phyloP scores from a whole-genome alignment of 1,140 invertebrate genomes.

The Pseudomyrmex sp. region DNA sequence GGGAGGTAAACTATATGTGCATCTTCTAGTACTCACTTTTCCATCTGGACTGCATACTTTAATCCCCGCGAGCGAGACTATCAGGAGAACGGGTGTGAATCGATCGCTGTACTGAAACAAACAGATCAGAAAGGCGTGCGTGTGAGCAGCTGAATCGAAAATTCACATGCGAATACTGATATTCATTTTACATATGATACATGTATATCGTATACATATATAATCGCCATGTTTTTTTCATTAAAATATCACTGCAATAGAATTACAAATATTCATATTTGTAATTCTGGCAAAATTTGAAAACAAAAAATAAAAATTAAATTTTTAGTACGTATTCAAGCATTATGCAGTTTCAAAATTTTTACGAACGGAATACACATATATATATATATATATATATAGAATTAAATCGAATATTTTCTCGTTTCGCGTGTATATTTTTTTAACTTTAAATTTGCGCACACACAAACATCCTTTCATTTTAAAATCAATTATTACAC shows the following conservation, averaged over 20 bases:
- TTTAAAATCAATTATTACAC: too few relatives aligned
- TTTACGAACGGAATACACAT: neutral
- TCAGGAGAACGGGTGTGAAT: slow-evolving; percentile 90
- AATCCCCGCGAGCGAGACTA: slow-evolving; percentile 91
- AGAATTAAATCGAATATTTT: too few relatives aligned
- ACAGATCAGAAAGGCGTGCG: slow-evolving; percentile 68
- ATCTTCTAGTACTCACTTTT: slow-evolving; percentile 87
- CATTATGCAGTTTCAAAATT: neutral
- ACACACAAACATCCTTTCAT: too few relatives aligned
- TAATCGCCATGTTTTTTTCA: neutral
- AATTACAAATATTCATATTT: slow-evolving; percentile 4
- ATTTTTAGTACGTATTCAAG: neutral
- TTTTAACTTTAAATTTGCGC: too few relatives aligned
- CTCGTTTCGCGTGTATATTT: too few relatives aligned
- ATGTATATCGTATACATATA: too few relatives aligned
- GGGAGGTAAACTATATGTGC: neutral
- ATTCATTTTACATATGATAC: neutral
- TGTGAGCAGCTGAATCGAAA: slow-evolving; percentile 27
- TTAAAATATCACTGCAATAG: neutral
- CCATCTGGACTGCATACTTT: slow-evolving; percentile 94
- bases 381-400: too few relatives aligned
- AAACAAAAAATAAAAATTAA: too few relatives aligned
- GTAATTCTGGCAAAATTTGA: too few relatives aligned
- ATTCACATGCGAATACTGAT: neutral
- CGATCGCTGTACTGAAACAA: slow-evolving; percentile 87